These are phyloP conservation scores for Copsychus sechellarum DNA, from an alignment of 2,113 vertebrate species.

Conservation along the genomic window DNA sequence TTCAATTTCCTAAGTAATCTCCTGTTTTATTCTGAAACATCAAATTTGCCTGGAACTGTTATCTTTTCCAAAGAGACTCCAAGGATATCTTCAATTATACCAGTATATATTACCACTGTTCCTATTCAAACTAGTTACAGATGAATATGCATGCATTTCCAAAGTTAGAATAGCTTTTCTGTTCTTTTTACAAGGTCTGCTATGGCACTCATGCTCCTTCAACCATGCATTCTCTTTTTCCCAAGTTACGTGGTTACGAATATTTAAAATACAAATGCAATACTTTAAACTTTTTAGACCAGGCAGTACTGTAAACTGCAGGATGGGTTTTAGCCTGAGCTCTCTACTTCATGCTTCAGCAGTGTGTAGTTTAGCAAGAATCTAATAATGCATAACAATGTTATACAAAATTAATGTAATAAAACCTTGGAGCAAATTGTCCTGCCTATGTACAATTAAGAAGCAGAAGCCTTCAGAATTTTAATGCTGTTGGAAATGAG, in stretches of 20 bases:
- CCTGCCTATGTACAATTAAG: slow-evolving; percentile 42
- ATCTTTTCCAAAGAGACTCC: background rate
- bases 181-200: background rate
- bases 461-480: slow-evolving; percentile 34
- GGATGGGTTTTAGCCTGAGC: background rate
- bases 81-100: background rate
- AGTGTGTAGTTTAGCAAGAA: slow-evolving; percentile 13
- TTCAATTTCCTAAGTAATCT: background rate
- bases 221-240: background rate
- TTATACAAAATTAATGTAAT: slow-evolving; percentile 57
- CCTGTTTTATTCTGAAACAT: background rate
- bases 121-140: background rate
- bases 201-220: background rate
- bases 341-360: slow-evolving; percentile 12
- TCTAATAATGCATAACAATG: slow-evolving; percentile 50
- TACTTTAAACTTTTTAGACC: background rate
- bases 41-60: background rate
- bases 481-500: slow-evolving; percentile 11
- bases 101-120: background rate
- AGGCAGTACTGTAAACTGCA: background rate
- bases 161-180: background rate
- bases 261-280: background rate
- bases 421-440: slow-evolving; percentile 53
- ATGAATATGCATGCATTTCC: background rate
- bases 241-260: background rate